Evolutionary conservation across 2,113 vertebrate species (phyloP).

Genomic region (rat (Rattus norvegicus)): GRCr8 NC_086020.1:152538001-152538500

Average conservation of each 20-base stretch:
- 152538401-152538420: slow-evolving; percentile 97
- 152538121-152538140: background rate
- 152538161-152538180: background rate
- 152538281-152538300: slow-evolving; percentile 94
- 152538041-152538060: background rate
- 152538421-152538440: slow-evolving; percentile 94
- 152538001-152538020: background rate
- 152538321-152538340: slow-evolving; percentile 93
- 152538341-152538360: slow-evolving; percentile 94
- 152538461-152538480: slow-evolving; percentile 97
- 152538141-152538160: background rate
- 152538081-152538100: background rate
- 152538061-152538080: background rate
- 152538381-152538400: slow-evolving; percentile 94
- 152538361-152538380: slow-evolving; percentile 96
- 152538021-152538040: background rate
- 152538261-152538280: slow-evolving; percentile 90
- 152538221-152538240: background rate
- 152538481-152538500: slow-evolving; percentile 94
- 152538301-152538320: slow-evolving; percentile 96
- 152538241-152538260: background rate
- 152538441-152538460: slow-evolving; percentile 92
- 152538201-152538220: background rate
- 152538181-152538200: background rate
- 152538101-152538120: background rate